Evolutionary conservation across 1,140 invertebrate genomes (phyloP).

Genomic region (Pseudomyrmex sp.): DNA sequence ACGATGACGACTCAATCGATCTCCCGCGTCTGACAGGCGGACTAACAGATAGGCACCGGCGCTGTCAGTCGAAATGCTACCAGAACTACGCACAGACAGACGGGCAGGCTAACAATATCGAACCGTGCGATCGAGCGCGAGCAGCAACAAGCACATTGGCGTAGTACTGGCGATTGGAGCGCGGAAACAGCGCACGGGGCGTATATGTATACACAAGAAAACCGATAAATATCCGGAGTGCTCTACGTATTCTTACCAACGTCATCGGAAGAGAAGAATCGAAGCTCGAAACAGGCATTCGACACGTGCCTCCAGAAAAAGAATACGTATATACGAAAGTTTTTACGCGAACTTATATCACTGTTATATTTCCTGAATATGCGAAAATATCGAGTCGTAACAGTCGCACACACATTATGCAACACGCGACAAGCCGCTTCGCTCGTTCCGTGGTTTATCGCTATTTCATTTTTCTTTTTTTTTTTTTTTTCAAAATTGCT

Average conservation of each 20-base stretch:
- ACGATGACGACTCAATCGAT: conserved; percentile 45
- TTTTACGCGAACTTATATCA: no score
- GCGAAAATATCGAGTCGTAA: no score
- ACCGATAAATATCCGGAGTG: conserved; percentile 27
- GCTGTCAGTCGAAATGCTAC: conserved; percentile 52
- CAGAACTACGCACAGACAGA: conserved; percentile 30
- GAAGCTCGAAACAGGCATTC: not conserved
- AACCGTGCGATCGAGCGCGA: not conserved
- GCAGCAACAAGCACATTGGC: not conserved
- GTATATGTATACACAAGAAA: not conserved
- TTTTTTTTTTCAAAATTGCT: not conserved
- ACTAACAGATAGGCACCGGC: conserved; percentile 35
- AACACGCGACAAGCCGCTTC: not conserved
- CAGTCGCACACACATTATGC: not conserved
- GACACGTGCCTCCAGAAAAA: not conserved
- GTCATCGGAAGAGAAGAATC: not conserved
- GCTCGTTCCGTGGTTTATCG: not conserved
- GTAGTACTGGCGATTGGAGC: not conserved
- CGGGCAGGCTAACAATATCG: conserved; percentile 23
- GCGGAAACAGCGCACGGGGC: not conserved
- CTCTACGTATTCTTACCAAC: not conserved
- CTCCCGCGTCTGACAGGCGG: conserved; percentile 42
- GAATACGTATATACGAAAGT: not conserved
- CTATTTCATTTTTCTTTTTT: not conserved
- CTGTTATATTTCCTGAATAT: no score